These are phyloP conservation scores for Folsomia candida DNA, from an alignment of 2,888 invertebrate species.

Conservation along the genomic window DNA sequence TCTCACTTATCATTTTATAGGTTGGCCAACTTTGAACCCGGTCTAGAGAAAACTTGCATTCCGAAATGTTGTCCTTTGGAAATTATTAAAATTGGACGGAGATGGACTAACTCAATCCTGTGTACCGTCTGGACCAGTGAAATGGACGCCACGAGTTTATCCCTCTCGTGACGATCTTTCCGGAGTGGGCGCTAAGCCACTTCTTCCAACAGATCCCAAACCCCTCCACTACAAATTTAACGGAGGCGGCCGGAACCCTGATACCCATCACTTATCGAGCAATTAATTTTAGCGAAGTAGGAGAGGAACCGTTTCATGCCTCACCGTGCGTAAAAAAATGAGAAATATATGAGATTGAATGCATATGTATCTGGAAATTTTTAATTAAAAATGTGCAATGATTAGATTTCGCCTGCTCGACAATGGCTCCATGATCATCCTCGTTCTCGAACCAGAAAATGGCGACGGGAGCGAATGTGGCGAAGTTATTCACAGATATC, in stretches of 20 bases:
- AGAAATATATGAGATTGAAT: too few species aligned
- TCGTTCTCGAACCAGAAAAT: conserved; percentile 7
- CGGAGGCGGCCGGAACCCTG: background rate
- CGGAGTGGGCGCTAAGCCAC: background rate
- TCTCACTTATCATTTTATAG: background rate
- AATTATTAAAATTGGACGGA: background rate
- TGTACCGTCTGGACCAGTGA: background rate
- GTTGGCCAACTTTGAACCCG: background rate
- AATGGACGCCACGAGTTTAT: conserved; percentile 12
- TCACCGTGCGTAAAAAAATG: too few species aligned
- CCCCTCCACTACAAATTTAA: background rate
- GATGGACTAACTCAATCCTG: background rate
- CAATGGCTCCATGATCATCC: conserved; percentile 14
- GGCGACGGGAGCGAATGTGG: background rate
- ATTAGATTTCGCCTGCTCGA: conserved; percentile 23
- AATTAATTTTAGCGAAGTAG: background rate
- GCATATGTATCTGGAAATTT: too few species aligned
- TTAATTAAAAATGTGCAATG: too few species aligned
- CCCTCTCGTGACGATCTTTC: background rate
- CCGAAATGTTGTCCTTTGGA: conserved; percentile 5
- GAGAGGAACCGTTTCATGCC: too few species aligned
- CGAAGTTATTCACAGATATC: background rate
- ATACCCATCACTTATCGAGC: background rate
- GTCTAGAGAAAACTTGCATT: background rate
- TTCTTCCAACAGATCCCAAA: background rate